Evolutionary conservation across 2,888 invertebrate species (phyloP), one percentile per base, ranked within the genome.

Genomic region (Xestia xanthographa): DNA sequence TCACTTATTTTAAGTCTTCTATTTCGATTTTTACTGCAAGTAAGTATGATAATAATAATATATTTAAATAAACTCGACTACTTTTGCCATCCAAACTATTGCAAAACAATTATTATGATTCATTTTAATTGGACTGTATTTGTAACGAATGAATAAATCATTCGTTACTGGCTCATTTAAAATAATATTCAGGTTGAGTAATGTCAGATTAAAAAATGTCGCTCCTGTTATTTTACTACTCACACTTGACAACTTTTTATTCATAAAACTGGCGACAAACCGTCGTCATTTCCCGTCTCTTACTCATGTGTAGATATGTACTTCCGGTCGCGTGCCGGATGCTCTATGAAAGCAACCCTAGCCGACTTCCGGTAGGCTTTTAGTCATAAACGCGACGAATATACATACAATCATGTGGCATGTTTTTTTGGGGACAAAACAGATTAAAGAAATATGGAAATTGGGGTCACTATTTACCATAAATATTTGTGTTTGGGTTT

Each of bases 321-420:
- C 82, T 78, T 89, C 90, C 89, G 88, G 81, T 80, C 77, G 83
- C 88, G 84, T 87, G 84, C 86, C 90, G 90, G 90, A 90, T 75
- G 82, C 78, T 78, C 81, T 82, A 85, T 90, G 89, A 90, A 90
- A 90, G 88, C 89, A 83, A 87, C 89, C 91, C 88, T 87, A 86
- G 83, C 86, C 75, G 70, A 85, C 88, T 89, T 90, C 90, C 91
- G 86, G 87, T 80, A 84, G 82, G 87, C 89, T 87, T 89, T 87
- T 86, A 88, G 84, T 85, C 84, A 87, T 85, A 87, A 87, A 85
- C 20, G 82, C 76, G 80, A 75, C 74, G 70, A 81, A 83, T 82
- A 80, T 82, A 82, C 77, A 71, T 77, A 69, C 48, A 73, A 72
- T 71, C n/a, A 80, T 82, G 68, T 72, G 26, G 48, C 26, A 72